Conservation (phyloP, 2,797 vertebrate genomes). For the Oryzias sinensis region DNA sequence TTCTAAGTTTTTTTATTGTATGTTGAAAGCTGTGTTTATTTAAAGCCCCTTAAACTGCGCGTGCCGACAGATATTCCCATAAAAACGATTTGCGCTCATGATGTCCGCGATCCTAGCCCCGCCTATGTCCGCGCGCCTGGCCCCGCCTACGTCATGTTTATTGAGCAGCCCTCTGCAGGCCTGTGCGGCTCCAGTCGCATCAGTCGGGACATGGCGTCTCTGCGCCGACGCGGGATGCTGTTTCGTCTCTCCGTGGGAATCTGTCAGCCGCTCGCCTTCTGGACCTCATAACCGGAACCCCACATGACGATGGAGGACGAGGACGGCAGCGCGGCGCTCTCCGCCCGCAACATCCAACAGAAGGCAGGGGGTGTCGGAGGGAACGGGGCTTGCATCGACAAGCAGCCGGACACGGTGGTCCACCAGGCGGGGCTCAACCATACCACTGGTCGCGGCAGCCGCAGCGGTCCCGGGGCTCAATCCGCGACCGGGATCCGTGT, state of each 20-base stretch:
- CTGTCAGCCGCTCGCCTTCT: conserved; percentile 41
- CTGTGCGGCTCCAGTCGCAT: conserved; percentile 65
- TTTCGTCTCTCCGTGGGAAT: conserved; percentile 71
- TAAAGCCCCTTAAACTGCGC: no score
- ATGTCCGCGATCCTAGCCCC: no score
- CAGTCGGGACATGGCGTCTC: conserved; percentile 78
- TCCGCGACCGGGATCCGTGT: conserved; percentile 79
- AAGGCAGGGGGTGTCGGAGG: conserved; percentile 70
- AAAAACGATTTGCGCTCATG: no score
- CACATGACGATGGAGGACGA: conserved; percentile 81
- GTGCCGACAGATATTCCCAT: no score
- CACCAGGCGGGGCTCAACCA: conserved; percentile 59
- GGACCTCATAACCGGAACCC: conserved; percentile 33
- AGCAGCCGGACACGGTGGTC: conserved; percentile 72
- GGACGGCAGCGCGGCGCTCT: conserved; percentile 50
- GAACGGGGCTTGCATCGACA: conserved; percentile 72
- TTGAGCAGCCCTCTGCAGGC: conserved; percentile 64
- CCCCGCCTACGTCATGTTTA: conserved; percentile 76
- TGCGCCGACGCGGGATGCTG: conserved; percentile 60
- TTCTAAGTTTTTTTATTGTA: no score
- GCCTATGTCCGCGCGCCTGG: neutral
- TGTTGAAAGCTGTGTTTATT: no score
- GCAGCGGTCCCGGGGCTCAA: conserved; percentile 63
- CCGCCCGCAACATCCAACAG: conserved; percentile 44
- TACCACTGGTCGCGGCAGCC: conserved; percentile 67